Evolutionary conservation across 1,140 invertebrate species (phyloP), one percentile per base, ranked within the genome.

Genomic region (Halictus rubicundus): DNA sequence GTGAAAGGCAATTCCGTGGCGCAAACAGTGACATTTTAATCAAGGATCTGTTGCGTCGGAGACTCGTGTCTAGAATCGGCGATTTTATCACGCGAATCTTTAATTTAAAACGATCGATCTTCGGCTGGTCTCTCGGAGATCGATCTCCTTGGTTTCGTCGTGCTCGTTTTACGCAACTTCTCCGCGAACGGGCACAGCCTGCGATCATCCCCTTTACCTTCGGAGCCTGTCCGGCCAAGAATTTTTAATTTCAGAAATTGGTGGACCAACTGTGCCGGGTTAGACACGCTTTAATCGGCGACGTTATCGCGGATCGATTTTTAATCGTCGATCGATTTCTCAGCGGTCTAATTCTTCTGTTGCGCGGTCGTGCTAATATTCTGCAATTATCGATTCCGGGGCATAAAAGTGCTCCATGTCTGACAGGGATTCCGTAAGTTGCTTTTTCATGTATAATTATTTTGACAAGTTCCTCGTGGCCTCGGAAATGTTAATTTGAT

Each of bases 221-320:
- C 39, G 16, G 16, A 27, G 39, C 16, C 59, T 14, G 52, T 63
- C 59, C 42, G 23, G 21, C 8, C 46, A 71, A 68, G 57, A 71
- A 78, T 78, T 71, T 78, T 78, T 78, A 70, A 78, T 78, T 78
- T 78, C 57, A 2, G 19, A 78, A 78, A 78, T 78, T 78, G 75
- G 16, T n/a, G 27, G 68, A 46, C 49, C 46, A 63, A 78, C 32
- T n/a, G 42, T 71, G 52, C 54, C 75, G 46, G 42, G 23, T 71
- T 77, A 77, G 75, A 52, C 66, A 77, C 75, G 75, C 39, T 61
- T 70, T 76, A 68, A 68, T 9, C 64, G 63, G 23, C 7, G 32
- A 32, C 12, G 57, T 68, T 78, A 78, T 63, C 75, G 42, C 19
- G 12, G 12, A 39, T 10, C 54, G 39, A 77, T 69, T 65, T 49